Base-by-base conservation (phyloP, 2,888 invertebrate genomes). In the Pseudococcus longispinus region DNA sequence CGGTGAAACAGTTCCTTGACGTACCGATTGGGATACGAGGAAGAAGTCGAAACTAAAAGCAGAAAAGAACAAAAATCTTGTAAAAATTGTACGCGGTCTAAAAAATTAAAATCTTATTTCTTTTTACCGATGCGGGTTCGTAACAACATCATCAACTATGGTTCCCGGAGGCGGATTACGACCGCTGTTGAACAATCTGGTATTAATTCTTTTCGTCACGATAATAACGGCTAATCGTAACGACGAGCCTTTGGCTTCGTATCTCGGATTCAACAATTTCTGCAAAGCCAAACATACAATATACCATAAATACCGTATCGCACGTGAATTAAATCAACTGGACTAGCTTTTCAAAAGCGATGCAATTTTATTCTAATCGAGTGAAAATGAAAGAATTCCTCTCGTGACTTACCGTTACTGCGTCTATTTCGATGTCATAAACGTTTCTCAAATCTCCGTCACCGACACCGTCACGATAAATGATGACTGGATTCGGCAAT, bases 381-480 rank as follows among this genome's bases (percentile, higher is more conserved):
- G 13, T 46, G 13, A 1, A 46, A 15, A 46, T 1, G 13, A 46
- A 46, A n/a, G n/a, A 46, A 15, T 46, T 46, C 15, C 13, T 15
- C 44, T 4, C 3, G 3, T 42, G 11, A 88, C 84, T 88, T 89
- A 90, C 90, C 89, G 89, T 89, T 11, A 93, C 89, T 51, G 90
- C 90, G 42, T 91, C 90, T n/a, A 97, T 94, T 91, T 98, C 98
- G 80, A 94, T 94, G 2, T 94, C 93, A 13, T 93, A 91, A 0
- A 98, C 97, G 88, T 94, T 94, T 0, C 93, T 92, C 1, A 98
- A 90, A 89, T 97, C 95, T 0, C 98, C 97, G 90, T 98, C 97
- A 3, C 97, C 95, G 0, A 98, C 97, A 65, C 98, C 98, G 91
- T 99, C 98, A 87, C 98, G 93, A 91, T 94, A 98, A 51, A 99